phyloP scores from a whole-genome alignment of 1,140 invertebrate genomes.

The Stegodyphus mimosarum region DNA sequence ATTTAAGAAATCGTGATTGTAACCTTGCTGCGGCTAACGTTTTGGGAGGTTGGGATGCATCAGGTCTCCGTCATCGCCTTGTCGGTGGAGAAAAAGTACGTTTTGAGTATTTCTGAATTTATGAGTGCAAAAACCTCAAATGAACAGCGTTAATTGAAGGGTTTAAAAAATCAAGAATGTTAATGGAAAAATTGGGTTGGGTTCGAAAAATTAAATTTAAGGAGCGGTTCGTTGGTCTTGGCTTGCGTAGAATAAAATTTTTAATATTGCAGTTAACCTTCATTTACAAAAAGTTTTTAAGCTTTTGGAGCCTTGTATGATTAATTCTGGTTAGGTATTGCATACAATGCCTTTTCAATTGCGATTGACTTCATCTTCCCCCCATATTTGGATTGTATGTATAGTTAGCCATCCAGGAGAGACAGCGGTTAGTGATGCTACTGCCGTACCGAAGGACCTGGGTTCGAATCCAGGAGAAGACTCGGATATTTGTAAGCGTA shows the following conservation, averaged over 20 bases:
- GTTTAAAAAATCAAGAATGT: conserved; percentile 21
- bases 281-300: too few relatives aligned
- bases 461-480: too few relatives aligned
- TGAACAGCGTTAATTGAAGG: conserved; percentile 15
- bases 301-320: too few relatives aligned
- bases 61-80: conserved; percentile 8
- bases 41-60: conserved; percentile 14
- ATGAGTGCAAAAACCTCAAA: conserved; percentile 28
- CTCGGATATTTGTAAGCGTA: too few relatives aligned
- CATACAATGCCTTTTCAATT: neutral
- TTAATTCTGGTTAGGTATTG: neutral
- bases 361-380: too few relatives aligned
- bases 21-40: conserved; percentile 11
- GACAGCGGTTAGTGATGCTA: too few relatives aligned
- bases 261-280: too few relatives aligned
- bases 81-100: neutral
- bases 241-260: too few relatives aligned
- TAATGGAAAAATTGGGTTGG: neutral
- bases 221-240: too few relatives aligned
- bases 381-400: too few relatives aligned
- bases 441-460: too few relatives aligned
- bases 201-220: neutral
- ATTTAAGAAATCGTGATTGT: conserved; percentile 36
- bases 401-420: too few relatives aligned
- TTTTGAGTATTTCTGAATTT: neutral